These are phyloP conservation scores for Scatophagus argus DNA, from an alignment of 2,113 vertebrate species.

Conservation along the genomic window DNA sequence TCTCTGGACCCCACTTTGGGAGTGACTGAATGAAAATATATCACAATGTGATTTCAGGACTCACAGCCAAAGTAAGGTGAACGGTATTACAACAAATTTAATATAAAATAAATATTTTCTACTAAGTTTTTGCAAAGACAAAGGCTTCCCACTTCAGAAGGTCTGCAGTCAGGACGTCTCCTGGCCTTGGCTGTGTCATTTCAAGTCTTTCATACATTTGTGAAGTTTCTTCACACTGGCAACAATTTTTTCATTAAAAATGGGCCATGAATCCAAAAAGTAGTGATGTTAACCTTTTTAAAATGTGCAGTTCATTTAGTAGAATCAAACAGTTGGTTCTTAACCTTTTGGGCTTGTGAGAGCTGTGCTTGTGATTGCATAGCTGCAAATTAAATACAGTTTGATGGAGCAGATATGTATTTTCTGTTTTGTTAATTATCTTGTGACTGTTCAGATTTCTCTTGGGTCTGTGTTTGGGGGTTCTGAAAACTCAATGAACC, in stretches of 20 bases:
- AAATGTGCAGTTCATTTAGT: background rate
- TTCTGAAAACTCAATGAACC: background rate
- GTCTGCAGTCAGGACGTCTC: background rate
- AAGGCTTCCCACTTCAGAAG: background rate
- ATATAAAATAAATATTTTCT: background rate
- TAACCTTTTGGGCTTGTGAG: background rate
- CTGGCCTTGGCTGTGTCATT: background rate
- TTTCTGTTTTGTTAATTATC: background rate
- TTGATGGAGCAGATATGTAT: too few species aligned
- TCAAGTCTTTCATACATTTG: background rate
- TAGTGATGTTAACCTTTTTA: background rate
- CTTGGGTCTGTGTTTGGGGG: background rate
- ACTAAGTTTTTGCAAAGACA: background rate
- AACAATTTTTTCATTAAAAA: background rate
- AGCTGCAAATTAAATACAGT: background rate
- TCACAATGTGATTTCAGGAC: conserved; percentile 3
- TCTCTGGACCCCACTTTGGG: background rate
- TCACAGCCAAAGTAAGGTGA: background rate
- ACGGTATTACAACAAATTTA: background rate
- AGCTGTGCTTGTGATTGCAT: background rate
- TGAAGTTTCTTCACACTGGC: background rate
- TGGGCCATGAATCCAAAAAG: background rate
- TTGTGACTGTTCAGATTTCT: background rate
- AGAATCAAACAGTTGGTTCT: background rate
- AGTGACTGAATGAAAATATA: background rate